Evolutionary conservation across 2,888 invertebrate genomes (phyloP), one percentile per base, ranked within the genome.

Genomic region (Zygaena filipendulae): DNA sequence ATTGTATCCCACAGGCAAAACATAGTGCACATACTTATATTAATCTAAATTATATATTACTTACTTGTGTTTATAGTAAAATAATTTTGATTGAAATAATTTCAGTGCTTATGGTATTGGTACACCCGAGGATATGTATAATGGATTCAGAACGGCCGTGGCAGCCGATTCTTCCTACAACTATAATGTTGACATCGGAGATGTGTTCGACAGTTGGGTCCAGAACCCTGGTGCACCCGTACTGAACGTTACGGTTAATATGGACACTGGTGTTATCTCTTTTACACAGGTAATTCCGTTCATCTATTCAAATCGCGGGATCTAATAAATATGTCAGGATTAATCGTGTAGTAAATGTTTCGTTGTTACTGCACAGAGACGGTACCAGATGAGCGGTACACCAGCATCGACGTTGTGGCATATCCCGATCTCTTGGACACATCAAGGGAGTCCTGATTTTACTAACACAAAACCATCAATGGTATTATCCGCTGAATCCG

Each of bases 201-300:
- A 35, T 3, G 62, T 86, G 2, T 82, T 86, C 46, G 75, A 82
- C 32, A 79, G 72, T 11, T 89, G 87, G 87, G 81, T 86, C 0
- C 75, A 82, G 27, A 82, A 84, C 36, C 61, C 77, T 21, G 86
- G 87, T 1, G 80, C 82, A 18, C 88, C 87, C 0, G 69, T 87
- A 1, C 42, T 87, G 0, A 72, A 62, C 3, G 83, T 85, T 0
- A 38, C 49, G 6, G 68, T 81, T 2, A 51, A 82, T 37, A 63
- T 59, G 32, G 23, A 29, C 0, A 59, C 52, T 14, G 66, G 68
- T 13, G 33, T 14, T 0, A 57, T 75, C 2, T 48, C 36, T 3
- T 27, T 84, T 2, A 48, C 46, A 7, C 84, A 84, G 66, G 70
- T 81, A 35, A 18, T 30, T 14, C 12, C n/a, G n/a, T n/a, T n/a